Evolutionary conservation across 1,140 invertebrate genomes (phyloP).

Genomic region (Myzus persicae): DNA sequence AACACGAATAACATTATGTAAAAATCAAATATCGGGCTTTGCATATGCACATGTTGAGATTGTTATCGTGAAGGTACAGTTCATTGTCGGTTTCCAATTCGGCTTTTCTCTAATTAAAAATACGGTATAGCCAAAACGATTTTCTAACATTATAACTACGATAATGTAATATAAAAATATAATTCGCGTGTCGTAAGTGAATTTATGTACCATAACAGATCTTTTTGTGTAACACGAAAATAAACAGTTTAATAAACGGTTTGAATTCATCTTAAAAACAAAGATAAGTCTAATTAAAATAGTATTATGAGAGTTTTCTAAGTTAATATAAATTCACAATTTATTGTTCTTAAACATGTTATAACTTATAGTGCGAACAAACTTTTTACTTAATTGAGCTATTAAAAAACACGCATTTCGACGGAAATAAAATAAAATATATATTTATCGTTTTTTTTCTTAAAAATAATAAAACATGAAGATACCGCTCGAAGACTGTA

Average conservation of each 20-base stretch:
- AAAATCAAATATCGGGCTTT: conserved; percentile 13
- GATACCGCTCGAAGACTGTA: background rate
- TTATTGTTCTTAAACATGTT: background rate
- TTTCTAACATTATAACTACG: conserved; percentile 40
- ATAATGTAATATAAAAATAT: conserved; percentile 49
- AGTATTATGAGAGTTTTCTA: background rate
- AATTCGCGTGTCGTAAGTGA: conserved; percentile 52
- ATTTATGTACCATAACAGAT: conserved; percentile 44
- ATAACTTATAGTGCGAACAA: background rate
- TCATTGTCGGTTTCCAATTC: conserved; percentile 40
- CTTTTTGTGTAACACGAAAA: conserved; percentile 3
- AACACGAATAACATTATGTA: conserved; percentile 16
- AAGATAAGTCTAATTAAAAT: conserved; percentile 12
- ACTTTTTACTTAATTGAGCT: conserved; percentile 18
- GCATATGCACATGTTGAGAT: conserved; percentile 31
- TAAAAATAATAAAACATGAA: conserved; percentile 3
- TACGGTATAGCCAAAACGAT: conserved; percentile 34
- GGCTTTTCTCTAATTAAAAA: conserved; percentile 58
- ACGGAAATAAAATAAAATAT: conserved; percentile 27
- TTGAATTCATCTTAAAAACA: conserved; percentile 29
- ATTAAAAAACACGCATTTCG: background rate
- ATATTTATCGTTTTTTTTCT: background rate
- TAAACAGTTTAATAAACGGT: conserved; percentile 40
- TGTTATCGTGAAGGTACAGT: conserved; percentile 29
- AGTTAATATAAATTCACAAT: background rate